Evolutionary conservation across 2,797 vertebrate genomes (phyloP), one percentile per base, ranked within the genome.

Genomic region (Macropus fuliginosus): DNA sequence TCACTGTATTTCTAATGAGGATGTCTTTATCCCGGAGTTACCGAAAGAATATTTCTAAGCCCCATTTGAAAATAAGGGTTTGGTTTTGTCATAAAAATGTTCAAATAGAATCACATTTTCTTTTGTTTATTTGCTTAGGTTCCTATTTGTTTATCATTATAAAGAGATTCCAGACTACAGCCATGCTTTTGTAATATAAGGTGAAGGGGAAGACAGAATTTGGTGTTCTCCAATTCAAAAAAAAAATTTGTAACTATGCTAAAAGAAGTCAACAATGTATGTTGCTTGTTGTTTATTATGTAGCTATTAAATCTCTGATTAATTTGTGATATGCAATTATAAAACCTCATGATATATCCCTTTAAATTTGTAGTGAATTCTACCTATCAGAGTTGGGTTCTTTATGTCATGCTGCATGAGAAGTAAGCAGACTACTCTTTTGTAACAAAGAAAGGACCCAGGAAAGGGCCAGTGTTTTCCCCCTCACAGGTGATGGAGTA

Each of bases 401-500:
- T 97, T 95, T 95, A 98, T 94, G 93, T 97, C 95, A 97, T 97
- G 96, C 12, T 94, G 95, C 97, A 97, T 89, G 96, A 97, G 96
- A 98, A 97, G 94, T 97, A 97, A 97, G 97, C 97, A 98, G 98
- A 96, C 94, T 91, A 98, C 97, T 98, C 96, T 98, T 98, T 97
- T 97, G 95, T 97, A 97, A 98, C 99, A 99, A 99, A 99, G 98
- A 99, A 98, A 99, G 98, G 98, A 95, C 96, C 97, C 94, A 98
- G 98, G 98, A 98, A 98, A 98, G 96, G 98, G 98, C 98, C 98
- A 98, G 96, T 97, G 97, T 97, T 98, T 98, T 98, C 96, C 95
- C 98, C 98, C 98, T 99, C 99, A 99, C 99, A 99, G 99, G 99
- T 99, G 99, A 99, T 99, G 99, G 99, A 99, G 98, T 98, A 99